A percentile compares a stretch with the other conserved stretches of the same genome.
These are phyloP conservation scores for Xyliphius kryptos DNA, from an alignment of 2,113 vertebrate genomes.

Conservation along the genomic window DNA sequence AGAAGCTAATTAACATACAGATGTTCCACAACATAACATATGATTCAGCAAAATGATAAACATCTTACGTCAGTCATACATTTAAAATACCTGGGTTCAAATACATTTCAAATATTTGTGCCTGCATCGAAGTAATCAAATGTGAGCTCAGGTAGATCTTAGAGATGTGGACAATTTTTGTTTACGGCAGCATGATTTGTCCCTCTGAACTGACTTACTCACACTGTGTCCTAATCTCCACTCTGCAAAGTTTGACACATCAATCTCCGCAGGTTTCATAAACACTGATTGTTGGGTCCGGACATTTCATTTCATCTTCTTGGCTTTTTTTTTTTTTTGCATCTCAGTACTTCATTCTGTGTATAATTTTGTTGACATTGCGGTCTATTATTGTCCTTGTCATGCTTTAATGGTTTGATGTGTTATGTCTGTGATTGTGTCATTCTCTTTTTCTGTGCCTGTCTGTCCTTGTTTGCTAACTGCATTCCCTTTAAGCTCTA, in stretches of 20 bases:
- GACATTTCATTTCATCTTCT: constrained; percentile 9
- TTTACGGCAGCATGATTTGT: constrained; percentile 1
- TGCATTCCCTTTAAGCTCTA: neutral
- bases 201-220: constrained; percentile 21
- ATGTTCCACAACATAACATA: neutral
- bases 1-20: too few species aligned
- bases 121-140: constrained; percentile 1
- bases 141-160: neutral
- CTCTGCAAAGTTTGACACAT: constrained; percentile 24
- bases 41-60: neutral
- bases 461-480: constrained; percentile 6
- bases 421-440: constrained; percentile 3
- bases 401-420: constrained; percentile 11
- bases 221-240: constrained; percentile 16
- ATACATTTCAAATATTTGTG: neutral
- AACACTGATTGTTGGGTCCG: constrained; percentile 20
- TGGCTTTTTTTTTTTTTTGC: constrained; percentile 18
- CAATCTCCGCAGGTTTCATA: constrained; percentile 14
- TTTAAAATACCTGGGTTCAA: neutral
- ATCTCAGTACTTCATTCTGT: neutral
- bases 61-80: neutral
- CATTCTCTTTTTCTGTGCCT: constrained; percentile 2
- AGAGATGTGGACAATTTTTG: constrained; percentile 13
- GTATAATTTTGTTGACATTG: constrained; percentile 7
- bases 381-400: constrained; percentile 6